Evolutionary conservation across 2,888 invertebrate genomes (phyloP).

Genomic region (Ferrisia virgata): DNA sequence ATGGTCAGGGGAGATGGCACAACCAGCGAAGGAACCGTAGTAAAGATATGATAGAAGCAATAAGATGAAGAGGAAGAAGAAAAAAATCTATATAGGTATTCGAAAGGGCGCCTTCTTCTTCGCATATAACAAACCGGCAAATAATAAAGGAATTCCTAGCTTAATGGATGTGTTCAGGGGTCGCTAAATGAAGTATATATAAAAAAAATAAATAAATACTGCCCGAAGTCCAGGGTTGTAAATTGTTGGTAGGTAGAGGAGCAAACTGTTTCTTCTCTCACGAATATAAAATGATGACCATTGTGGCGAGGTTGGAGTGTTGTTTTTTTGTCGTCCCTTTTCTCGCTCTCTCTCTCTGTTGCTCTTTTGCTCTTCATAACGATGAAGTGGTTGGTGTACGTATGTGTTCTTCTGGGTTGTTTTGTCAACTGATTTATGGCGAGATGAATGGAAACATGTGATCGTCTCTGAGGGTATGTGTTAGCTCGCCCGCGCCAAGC

Average conservation of each 20-base stretch:
- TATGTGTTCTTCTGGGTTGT: not conserved
- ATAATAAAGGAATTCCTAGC: constrained; percentile 18
- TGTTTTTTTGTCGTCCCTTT: not conserved
- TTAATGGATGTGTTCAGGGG: constrained; percentile 26
- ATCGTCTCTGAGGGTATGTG: not conserved
- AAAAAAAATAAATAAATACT: not conserved
- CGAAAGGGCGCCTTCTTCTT: constrained; percentile 9
- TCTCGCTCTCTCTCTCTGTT: not conserved
- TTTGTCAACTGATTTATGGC: constrained; percentile 3
- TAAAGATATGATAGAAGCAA: too few relatives aligned
- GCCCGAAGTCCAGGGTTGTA: constrained; percentile 3
- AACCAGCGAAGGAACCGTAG: too few relatives aligned
- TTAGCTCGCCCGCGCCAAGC: too few relatives aligned
- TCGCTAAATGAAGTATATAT: not conserved
- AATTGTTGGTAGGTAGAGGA: too few relatives aligned
- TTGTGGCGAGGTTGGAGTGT: not conserved
- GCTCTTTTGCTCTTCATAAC: too few relatives aligned
- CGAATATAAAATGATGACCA: not conserved
- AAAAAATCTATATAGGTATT: not conserved
- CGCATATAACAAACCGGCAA: not conserved
- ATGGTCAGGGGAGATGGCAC: not conserved
- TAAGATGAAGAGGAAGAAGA: not conserved
- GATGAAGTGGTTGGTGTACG: too few relatives aligned
- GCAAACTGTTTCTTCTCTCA: not conserved
- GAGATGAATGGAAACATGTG: constrained; percentile 1